Evolutionary conservation across 2,113 vertebrate species (phyloP).

Genomic region (Albula glossodonta): DNA sequence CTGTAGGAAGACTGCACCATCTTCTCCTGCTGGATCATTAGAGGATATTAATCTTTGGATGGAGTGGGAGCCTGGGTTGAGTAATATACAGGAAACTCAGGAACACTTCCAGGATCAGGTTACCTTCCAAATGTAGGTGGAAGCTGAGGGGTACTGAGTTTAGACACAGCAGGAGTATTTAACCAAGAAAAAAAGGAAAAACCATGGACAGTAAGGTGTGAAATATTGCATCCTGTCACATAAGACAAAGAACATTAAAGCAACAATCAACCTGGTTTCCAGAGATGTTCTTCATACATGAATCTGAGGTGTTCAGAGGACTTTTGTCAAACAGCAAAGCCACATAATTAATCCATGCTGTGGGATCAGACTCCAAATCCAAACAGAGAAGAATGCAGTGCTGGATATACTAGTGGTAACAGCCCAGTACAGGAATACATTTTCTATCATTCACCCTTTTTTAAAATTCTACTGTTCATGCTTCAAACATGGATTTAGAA

Average conservation of each 20-base stretch:
- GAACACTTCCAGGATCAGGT: slow-evolving; percentile 34
- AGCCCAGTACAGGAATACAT: no score
- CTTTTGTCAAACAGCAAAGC: neutral
- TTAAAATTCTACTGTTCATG: no score
- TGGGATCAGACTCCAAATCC: no score
- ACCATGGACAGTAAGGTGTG: neutral
- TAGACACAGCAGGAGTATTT: neutral
- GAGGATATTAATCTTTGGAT: neutral
- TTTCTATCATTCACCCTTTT: no score
- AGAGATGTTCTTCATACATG: neutral
- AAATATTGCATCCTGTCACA: neutral
- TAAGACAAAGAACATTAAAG: neutral
- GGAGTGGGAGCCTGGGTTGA: neutral
- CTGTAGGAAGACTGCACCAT: slow-evolving; percentile 20
- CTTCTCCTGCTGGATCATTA: neutral
- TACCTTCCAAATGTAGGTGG: slow-evolving; percentile 20
- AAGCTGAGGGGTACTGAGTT: neutral
- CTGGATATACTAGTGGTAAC: no score
- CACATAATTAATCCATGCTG: neutral
- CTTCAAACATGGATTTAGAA: no score
- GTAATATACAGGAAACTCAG: slow-evolving; percentile 21
- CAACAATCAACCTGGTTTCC: neutral
- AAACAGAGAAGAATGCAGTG: no score
- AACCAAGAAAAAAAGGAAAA: neutral
- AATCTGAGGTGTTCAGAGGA: neutral